These are phyloP conservation scores for Ictalurus furcatus DNA, from an alignment of 2,113 vertebrate species.

Conservation along the genomic window DNA sequence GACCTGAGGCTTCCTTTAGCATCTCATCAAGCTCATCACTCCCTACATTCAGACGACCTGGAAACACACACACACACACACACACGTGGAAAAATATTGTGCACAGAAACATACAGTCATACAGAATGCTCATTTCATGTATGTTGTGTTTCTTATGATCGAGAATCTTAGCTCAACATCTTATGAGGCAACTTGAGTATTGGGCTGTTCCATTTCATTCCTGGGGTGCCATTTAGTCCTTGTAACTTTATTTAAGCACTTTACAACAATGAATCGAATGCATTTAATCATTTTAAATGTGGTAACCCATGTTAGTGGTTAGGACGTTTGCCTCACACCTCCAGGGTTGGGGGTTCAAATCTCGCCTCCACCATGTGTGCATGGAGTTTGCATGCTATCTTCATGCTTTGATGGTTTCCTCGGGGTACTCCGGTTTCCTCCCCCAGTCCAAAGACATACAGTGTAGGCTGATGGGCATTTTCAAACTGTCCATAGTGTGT, in stretches of 20 bases:
- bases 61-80: neutral
- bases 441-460: too few species aligned
- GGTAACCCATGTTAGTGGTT: too few species aligned
- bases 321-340: too few species aligned
- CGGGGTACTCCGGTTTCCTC: too few species aligned
- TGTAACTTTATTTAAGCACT: neutral
- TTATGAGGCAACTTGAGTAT: neutral
- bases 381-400: too few species aligned
- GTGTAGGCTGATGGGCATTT: too few species aligned
- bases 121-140: neutral
- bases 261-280: neutral
- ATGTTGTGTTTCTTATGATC: neutral
- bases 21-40: constrained; percentile 88
- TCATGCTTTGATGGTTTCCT: too few species aligned
- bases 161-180: neutral
- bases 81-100: neutral
- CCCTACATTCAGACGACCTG: constrained; percentile 86
- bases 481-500: too few species aligned
- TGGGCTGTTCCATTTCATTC: neutral
- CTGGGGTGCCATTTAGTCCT: neutral
- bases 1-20: constrained; percentile 84
- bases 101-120: neutral
- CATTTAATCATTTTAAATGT: neutral
- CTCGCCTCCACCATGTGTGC: too few species aligned
- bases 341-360: too few species aligned